These are phyloP conservation scores for Micropterix aruncella DNA, from an alignment of 2,888 invertebrate genomes.

Conservation along the genomic window DNA sequence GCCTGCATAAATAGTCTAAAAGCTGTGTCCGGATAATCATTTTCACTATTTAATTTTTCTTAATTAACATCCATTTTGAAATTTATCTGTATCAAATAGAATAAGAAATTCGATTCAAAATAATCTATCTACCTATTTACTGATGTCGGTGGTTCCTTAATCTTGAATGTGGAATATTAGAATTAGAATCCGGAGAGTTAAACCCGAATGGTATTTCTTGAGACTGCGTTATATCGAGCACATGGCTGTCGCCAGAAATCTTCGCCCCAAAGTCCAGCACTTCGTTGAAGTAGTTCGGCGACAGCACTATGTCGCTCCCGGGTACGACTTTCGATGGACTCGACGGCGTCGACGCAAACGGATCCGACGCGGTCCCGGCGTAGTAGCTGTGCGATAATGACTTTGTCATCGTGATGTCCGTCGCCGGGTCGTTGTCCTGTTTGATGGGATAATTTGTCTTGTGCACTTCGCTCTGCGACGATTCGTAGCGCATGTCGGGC, in stretches of 20 bases:
- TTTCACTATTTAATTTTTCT: too few species aligned
- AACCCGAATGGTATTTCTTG: neutral
- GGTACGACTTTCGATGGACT: constrained; percentile 1
- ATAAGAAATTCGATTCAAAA: too few species aligned
- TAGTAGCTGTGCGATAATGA: constrained; percentile 26
- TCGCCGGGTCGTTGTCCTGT: constrained; percentile 6
- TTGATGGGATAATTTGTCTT: constrained; percentile 5
- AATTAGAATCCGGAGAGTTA: neutral
- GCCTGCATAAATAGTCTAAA: too few species aligned
- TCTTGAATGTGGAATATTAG: neutral
- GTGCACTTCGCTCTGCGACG: neutral
- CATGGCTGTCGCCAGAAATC: constrained; percentile 5
- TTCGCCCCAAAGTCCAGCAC: constrained; percentile 5
- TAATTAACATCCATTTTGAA: too few species aligned
- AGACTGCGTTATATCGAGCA: neutral
- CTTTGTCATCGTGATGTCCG: constrained; percentile 20
- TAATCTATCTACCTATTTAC: neutral
- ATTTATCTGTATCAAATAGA: too few species aligned
- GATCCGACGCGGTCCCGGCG: constrained; percentile 19
- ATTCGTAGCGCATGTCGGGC: neutral
- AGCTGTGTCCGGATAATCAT: too few species aligned
- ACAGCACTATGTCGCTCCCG: constrained; percentile 6
- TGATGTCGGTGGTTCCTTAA: neutral
- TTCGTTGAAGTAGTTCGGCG: constrained; percentile 11
- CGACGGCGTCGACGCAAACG: constrained; percentile 1